Conservation (phyloP, 2,113 vertebrate genomes). For the Chlamydotis undulata region DNA sequence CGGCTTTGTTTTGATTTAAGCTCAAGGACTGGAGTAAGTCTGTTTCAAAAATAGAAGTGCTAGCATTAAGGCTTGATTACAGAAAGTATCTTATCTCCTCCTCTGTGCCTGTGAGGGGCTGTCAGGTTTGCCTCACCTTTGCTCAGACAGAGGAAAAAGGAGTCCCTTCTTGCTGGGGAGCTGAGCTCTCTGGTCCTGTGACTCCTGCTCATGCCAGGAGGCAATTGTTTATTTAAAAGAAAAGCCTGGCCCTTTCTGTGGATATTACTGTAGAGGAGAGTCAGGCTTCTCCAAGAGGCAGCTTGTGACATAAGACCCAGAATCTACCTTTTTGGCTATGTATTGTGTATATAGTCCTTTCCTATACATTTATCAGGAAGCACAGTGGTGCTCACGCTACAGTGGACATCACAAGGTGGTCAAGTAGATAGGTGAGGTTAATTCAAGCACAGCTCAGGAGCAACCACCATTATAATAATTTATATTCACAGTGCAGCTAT, state of each 20-base stretch:
- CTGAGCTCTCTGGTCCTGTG: not conserved
- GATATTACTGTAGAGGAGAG: not conserved
- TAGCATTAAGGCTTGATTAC: conserved; percentile 12
- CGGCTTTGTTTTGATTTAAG: conserved; percentile 54
- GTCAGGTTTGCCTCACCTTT: not conserved
- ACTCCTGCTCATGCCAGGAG: not conserved
- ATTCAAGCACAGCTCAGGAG: not conserved
- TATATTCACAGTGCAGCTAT: not conserved
- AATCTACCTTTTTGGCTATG: not conserved
- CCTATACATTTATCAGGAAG: not conserved
- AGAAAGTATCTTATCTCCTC: conserved; percentile 5
- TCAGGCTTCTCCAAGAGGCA: not conserved
- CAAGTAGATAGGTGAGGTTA: not conserved
- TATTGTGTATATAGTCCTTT: not conserved
- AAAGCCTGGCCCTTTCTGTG: not conserved
- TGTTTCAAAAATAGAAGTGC: conserved; percentile 41
- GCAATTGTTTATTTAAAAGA: not conserved
- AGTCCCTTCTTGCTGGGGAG: not conserved
- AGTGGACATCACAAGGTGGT: not conserved
- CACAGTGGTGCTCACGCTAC: not conserved
- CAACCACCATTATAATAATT: not conserved
- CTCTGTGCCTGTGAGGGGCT: not conserved
- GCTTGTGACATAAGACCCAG: not conserved
- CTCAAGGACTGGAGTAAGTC: conserved; percentile 22
- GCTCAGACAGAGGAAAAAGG: not conserved